Evolutionary conservation across 2,797 vertebrate species (phyloP).

Genomic region (Anguilla marmorata): DNA sequence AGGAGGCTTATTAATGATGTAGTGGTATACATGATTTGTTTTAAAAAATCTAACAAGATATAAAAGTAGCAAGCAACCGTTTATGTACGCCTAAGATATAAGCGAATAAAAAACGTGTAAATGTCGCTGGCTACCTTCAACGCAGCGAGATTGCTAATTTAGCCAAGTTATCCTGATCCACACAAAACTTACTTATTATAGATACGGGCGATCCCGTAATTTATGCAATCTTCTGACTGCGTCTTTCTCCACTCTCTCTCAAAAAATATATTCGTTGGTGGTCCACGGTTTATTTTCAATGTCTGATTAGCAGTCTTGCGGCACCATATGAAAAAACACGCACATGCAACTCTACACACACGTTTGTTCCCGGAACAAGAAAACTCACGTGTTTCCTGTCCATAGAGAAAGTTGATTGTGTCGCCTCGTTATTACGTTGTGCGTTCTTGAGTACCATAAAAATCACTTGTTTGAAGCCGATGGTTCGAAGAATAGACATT

Average conservation of each 20-base stretch:
- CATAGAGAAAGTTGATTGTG: conserved; percentile 11
- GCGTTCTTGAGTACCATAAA: neutral
- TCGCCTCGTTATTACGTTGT: conserved; percentile 9
- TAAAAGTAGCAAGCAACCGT: too few relatives aligned
- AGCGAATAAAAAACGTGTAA: too few relatives aligned
- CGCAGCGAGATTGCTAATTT: neutral
- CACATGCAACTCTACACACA: conserved; percentile 48
- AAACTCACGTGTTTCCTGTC: conserved; percentile 55
- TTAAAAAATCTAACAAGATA: neutral
- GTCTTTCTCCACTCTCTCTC: neutral
- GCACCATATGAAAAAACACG: conserved; percentile 10
- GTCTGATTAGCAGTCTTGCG: neutral
- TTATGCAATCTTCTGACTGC: neutral
- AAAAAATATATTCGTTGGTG: neutral
- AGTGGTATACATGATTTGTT: neutral
- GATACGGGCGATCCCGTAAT: conserved; percentile 15
- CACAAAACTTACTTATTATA: conserved; percentile 13
- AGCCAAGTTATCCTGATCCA: neutral
- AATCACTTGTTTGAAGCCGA: neutral
- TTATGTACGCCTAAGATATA: neutral
- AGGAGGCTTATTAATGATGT: neutral
- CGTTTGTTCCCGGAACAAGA: conserved; percentile 36
- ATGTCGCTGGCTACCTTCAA: neutral
- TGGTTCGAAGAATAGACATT: neutral
- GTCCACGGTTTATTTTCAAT: neutral